A percentile compares a stretch with the other conserved stretches of the same genome.
These are phyloP conservation scores for Microtus ochrogaster DNA, from an alignment of 2,113 vertebrate genomes.

Conservation along the genomic window DNA sequence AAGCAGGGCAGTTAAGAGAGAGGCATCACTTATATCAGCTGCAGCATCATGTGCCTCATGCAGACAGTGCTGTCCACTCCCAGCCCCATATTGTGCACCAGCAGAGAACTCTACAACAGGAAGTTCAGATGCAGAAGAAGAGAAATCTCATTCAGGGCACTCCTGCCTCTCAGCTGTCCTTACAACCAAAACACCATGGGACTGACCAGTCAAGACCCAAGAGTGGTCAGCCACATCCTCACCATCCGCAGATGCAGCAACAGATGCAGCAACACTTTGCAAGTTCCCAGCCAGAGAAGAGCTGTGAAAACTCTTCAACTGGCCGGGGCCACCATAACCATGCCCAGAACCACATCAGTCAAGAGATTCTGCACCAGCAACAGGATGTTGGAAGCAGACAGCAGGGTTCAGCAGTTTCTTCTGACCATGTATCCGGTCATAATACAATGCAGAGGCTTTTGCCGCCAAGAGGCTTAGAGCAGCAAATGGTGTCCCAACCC, in stretches of 20 bases:
- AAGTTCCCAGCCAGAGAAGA: conserved; percentile 93
- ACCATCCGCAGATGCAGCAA: conserved; percentile 89
- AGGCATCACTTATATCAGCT: conserved; percentile 95
- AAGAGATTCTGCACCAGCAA: conserved; percentile 89
- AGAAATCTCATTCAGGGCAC: conserved; percentile 91
- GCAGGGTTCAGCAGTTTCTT: conserved; percentile 83
- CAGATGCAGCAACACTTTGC: conserved; percentile 94
- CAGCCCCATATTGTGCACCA: conserved; percentile 92
- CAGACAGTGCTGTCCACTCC: conserved; percentile 88
- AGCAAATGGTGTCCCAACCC: conserved; percentile 95
- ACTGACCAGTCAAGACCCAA: conserved; percentile 88
- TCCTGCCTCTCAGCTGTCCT: conserved; percentile 90
- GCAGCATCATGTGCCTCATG: conserved; percentile 91
- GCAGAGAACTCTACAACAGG: conserved; percentile 93
- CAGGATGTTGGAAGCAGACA: conserved; percentile 90
- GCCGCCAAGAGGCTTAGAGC: conserved; percentile 93
- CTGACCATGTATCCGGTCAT: conserved; percentile 87
- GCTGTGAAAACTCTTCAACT: conserved; percentile 92
- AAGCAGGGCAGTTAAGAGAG: conserved; percentile 89
- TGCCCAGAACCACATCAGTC: conserved; percentile 89
- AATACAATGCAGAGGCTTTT: conserved; percentile 95
- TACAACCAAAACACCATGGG: conserved; percentile 94
- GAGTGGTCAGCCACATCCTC: conserved; percentile 86
- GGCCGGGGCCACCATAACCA: conserved; percentile 90
- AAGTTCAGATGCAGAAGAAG: conserved; percentile 97